These are phyloP conservation scores for Acronicta aceris DNA, from an alignment of 2,888 invertebrate genomes.

Conservation along the genomic window DNA sequence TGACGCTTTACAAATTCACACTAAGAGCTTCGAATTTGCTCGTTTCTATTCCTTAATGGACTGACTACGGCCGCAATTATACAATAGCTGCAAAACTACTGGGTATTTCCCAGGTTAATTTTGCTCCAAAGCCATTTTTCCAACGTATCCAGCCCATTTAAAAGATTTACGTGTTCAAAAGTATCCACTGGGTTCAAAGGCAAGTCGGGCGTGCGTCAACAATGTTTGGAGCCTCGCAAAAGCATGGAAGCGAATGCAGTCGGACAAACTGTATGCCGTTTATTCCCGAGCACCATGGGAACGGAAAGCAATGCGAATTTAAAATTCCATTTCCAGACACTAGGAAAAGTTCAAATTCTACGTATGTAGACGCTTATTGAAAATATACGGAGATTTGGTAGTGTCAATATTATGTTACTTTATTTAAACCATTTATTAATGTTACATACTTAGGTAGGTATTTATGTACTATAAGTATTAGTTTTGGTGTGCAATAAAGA, in stretches of 20 bases:
- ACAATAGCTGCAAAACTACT: background rate
- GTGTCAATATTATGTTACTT: too few relatives aligned
- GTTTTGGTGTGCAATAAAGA: too few relatives aligned
- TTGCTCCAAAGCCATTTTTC: conserved; percentile 22
- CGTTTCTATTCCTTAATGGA: background rate
- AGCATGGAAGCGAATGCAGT: conserved; percentile 61
- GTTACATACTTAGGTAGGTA: too few relatives aligned
- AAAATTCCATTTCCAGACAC: conserved; percentile 81
- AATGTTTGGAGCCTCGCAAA: conserved; percentile 42
- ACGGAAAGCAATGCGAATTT: conserved; percentile 72
- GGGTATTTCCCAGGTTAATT: conserved; percentile 7
- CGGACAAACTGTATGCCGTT: conserved; percentile 60
- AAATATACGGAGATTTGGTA: conserved; percentile 11
- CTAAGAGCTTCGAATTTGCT: background rate
- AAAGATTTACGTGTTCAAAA: conserved; percentile 46
- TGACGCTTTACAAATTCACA: background rate
- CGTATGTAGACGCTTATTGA: conserved; percentile 25
- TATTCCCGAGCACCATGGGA: conserved; percentile 66
- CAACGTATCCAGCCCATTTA: conserved; percentile 35
- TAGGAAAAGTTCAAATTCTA: conserved; percentile 73
- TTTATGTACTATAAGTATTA: too few relatives aligned
- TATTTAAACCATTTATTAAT: too few relatives aligned
- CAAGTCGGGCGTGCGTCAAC: conserved; percentile 42
- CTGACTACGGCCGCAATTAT: too few relatives aligned
- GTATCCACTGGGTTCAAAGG: conserved; percentile 44